These are phyloP conservation scores for Malurus melanocephalus DNA, from an alignment of 2,113 vertebrate species.

Conservation along the genomic window DNA sequence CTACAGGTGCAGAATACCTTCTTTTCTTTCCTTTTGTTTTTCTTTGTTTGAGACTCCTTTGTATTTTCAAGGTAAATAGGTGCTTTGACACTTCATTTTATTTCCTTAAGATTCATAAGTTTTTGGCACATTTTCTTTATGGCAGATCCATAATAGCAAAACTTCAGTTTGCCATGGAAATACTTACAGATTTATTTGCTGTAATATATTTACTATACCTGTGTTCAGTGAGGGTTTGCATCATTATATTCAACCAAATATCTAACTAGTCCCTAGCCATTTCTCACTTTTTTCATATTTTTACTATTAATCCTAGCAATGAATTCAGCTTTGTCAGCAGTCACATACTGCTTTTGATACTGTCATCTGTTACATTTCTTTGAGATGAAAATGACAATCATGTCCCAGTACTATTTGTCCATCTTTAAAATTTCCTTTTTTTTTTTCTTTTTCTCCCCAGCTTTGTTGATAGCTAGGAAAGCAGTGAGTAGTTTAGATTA, in stretches of 20 bases:
- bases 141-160: slow-evolving; percentile 41
- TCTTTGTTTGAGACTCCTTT: background rate
- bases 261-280: background rate
- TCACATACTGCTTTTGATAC: background rate
- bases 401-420: background rate
- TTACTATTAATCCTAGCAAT: background rate
- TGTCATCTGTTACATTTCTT: background rate
- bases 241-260: background rate
- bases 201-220: slow-evolving; percentile 18
- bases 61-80: slow-evolving; percentile 18
- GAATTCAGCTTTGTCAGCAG: background rate
- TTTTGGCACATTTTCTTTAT: slow-evolving; percentile 54
- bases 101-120: slow-evolving; percentile 37
- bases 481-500: background rate
- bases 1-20: background rate
- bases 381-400: background rate
- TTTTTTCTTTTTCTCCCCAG: background rate
- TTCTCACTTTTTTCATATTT: background rate
- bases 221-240: slow-evolving; percentile 1
- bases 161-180: slow-evolving; percentile 45
- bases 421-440: background rate
- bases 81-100: slow-evolving; percentile 21
- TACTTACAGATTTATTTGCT: slow-evolving; percentile 25
- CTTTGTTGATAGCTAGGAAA: background rate
- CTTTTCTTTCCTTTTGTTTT: background rate